Evolutionary conservation across 2,113 vertebrate species (phyloP).

Genomic region (Caracal caracal): DNA sequence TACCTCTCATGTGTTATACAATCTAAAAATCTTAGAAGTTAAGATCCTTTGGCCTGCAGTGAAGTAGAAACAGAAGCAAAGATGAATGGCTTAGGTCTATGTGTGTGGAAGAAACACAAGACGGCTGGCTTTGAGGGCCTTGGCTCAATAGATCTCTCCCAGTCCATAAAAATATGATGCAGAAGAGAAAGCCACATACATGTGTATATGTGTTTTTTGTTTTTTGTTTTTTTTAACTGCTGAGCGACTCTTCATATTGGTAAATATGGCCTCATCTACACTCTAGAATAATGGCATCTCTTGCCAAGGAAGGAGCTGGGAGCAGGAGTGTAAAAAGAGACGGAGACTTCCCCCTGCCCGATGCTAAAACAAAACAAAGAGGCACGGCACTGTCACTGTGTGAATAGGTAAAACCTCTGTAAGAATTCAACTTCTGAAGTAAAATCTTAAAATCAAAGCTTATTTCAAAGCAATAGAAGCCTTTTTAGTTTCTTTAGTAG

Average conservation of each 20-base stretch:
- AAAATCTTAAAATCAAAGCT: conserved; percentile 42
- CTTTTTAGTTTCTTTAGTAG: conserved; percentile 86
- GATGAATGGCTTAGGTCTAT: not conserved
- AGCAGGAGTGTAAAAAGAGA: not conserved
- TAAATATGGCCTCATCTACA: not conserved
- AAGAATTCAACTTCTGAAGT: conserved; percentile 48
- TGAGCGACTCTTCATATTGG: not conserved
- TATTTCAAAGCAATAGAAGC: conserved; percentile 72
- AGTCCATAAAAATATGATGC: not conserved
- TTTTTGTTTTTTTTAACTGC: not conserved
- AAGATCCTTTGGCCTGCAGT: not conserved
- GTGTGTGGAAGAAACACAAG: not conserved
- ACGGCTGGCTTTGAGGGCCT: not conserved
- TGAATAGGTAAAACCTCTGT: not conserved
- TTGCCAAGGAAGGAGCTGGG: not conserved
- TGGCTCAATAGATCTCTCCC: not conserved
- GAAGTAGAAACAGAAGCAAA: not conserved
- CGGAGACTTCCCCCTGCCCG: not conserved
- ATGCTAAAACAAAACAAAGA: not conserved
- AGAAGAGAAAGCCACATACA: not conserved
- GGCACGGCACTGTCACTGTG: not conserved
- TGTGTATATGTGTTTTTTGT: too few species aligned
- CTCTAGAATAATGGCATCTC: not conserved
- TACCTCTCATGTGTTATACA: not conserved
- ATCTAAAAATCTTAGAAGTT: not conserved